phyloP scores from a whole-genome alignment of 1,140 invertebrate genomes.

The Diabrotica undecimpunctata region DNA sequence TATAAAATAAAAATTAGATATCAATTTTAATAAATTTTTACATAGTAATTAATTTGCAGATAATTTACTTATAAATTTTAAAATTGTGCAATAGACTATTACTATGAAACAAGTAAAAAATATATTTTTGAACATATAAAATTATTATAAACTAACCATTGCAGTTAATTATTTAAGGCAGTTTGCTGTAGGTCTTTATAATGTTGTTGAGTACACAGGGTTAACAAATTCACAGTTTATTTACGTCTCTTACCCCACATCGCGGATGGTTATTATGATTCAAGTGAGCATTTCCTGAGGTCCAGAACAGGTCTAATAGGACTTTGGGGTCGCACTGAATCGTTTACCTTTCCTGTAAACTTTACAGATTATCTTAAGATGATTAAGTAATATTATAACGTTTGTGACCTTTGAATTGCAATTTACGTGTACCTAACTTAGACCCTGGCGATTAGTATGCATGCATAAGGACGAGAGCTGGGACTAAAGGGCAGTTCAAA shows the following conservation, averaged over 20 bases:
- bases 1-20: no score
- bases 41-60: no score
- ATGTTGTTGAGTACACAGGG: no score
- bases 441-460: constrained; percentile 36
- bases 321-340: neutral
- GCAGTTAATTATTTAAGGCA: no score
- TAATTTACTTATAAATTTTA: no score
- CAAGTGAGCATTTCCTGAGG: neutral
- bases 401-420: constrained; percentile 28
- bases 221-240: neutral
- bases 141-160: no score
- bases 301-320: neutral
- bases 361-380: constrained; percentile 36
- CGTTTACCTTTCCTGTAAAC: constrained; percentile 9
- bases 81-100: no score
- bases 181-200: no score
- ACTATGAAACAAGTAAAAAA: no score
- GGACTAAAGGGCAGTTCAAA: constrained; percentile 35
- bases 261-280: neutral
- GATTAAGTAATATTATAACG: constrained; percentile 28
- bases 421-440: constrained; percentile 22
- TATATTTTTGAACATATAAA: no score
- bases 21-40: no score
- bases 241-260: neutral
- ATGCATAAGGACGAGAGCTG: constrained; percentile 33